Percentiles rank a stretch among this genome's conserved stretches.
Evolutionary conservation across 2,113 vertebrate genomes (phyloP).

Genomic region (Chaetura pelagica): DNA sequence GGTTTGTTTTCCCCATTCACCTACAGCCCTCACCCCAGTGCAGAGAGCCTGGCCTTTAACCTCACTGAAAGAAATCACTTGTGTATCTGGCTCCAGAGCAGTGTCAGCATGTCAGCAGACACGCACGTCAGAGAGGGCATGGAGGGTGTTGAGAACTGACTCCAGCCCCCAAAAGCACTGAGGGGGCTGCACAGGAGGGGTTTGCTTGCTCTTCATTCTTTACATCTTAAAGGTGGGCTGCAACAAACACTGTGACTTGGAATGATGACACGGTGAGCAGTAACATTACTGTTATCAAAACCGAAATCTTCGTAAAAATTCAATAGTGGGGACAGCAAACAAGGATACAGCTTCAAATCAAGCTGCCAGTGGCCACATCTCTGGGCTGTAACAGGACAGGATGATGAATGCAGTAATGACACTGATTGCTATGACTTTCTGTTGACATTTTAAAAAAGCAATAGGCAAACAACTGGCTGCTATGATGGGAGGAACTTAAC

Average conservation of each 20-base stretch:
- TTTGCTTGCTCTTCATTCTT: background rate
- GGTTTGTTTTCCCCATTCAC: constrained; percentile 35
- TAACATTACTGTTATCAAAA: background rate
- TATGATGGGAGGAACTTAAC: background rate
- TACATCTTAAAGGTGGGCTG: background rate
- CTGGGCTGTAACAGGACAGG: background rate
- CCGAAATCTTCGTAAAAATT: background rate
- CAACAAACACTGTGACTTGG: background rate
- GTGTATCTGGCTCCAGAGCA: background rate
- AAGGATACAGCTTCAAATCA: background rate
- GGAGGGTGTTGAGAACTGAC: background rate
- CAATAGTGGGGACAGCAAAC: background rate
- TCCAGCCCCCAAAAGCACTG: background rate
- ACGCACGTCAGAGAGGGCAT: fast-evolving
- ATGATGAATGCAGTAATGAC: background rate
- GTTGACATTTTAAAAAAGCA: background rate
- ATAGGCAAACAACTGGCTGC: background rate
- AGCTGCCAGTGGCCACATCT: background rate
- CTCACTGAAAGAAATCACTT: background rate
- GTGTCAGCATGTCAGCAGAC: background rate
- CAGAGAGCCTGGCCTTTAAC: background rate
- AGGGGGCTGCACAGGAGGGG: background rate
- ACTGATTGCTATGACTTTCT: background rate
- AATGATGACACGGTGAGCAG: background rate
- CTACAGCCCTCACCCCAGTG: background rate